Evolutionary conservation across 2,113 vertebrate genomes (phyloP).

Genomic region (Urocynchramus pylzowi): DNA sequence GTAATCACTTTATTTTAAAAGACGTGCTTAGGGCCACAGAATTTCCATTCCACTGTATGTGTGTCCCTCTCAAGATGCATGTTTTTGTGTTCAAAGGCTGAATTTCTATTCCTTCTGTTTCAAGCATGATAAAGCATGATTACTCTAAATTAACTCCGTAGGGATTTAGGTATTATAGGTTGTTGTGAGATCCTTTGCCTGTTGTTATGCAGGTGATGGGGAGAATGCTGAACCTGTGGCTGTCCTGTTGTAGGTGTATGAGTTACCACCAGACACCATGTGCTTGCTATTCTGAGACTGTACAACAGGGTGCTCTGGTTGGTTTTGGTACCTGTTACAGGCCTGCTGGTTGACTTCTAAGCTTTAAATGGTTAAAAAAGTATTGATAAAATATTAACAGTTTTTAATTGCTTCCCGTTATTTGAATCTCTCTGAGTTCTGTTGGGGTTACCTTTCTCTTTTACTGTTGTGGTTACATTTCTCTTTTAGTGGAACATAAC

Average conservation of each 20-base stretch:
- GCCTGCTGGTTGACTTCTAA: neutral
- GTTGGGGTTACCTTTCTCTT: neutral
- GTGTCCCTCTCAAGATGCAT: fast-evolving
- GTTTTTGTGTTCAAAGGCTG: neutral
- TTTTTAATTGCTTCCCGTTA: neutral
- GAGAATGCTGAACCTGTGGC: neutral
- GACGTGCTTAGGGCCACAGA: neutral
- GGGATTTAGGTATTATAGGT: neutral
- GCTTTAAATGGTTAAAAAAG: neutral
- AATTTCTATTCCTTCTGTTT: neutral
- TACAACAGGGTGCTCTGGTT: neutral
- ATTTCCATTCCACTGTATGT: neutral
- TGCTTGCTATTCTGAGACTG: neutral
- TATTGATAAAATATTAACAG: neutral
- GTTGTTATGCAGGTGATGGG: neutral
- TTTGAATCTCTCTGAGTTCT: neutral
- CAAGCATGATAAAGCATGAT: neutral
- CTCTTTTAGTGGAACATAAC: neutral
- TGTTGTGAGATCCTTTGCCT: neutral
- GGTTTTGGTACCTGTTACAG: neutral
- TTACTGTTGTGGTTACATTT: neutral
- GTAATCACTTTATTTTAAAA: neutral
- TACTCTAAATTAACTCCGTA: neutral
- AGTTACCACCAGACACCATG: neutral
- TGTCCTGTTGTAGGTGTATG: neutral